Conservation (phyloP, 2,888 invertebrate species). For the Torymus aiolomorphi region DNA sequence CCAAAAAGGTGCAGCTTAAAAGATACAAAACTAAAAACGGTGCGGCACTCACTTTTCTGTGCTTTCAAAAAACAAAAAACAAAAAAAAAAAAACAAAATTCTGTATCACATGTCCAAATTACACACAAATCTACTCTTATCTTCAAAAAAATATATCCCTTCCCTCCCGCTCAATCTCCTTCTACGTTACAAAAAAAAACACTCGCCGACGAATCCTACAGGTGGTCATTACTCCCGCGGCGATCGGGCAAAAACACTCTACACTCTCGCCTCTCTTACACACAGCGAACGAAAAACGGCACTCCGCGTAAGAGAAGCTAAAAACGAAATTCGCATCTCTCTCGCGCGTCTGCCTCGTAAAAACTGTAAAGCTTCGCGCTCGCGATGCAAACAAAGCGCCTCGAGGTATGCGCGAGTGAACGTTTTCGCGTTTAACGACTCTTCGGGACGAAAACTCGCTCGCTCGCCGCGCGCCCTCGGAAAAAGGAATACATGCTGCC, state of each 20-base stretch:
- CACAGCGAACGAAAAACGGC: too few species aligned
- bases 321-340: too few species aligned
- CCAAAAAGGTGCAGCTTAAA: constrained; percentile 17
- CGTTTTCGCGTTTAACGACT: constrained; percentile 43
- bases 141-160: too few species aligned
- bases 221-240: constrained; percentile 6
- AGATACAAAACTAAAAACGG: constrained; percentile 23
- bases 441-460: not conserved
- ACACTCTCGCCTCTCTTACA: too few species aligned
- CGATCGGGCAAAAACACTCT: not conserved
- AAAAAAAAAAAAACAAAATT: not conserved
- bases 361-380: too few species aligned
- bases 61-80: constrained; percentile 8
- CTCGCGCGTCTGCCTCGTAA: too few species aligned
- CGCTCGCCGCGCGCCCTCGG: not conserved
- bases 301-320: too few species aligned
- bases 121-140: not conserved
- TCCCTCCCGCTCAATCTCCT: too few species aligned
- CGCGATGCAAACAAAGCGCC: too few species aligned
- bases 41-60: constrained; percentile 26
- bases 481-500: not conserved
- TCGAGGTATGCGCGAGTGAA: not conserved
- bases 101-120: not conserved
- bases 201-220: constrained; percentile 23
- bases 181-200: constrained; percentile 8